phyloP scores from a whole-genome alignment of 2,113 vertebrate genomes.

The Channa maculata region DNA sequence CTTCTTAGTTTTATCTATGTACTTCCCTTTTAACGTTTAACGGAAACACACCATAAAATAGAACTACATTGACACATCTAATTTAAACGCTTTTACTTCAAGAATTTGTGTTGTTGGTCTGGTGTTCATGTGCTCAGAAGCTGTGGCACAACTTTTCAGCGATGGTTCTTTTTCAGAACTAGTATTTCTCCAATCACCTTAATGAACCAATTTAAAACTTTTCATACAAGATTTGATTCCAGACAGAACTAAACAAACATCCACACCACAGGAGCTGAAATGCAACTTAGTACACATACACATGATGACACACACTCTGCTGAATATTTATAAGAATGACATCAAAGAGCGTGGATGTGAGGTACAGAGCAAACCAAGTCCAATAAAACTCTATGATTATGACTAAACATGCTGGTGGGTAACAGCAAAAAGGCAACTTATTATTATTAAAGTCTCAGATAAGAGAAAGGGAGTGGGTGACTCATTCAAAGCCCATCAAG shows the following conservation, averaged over 20 bases:
- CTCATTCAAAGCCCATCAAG: slow-evolving; percentile 68
- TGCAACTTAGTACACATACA: not conserved
- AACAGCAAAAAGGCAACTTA: slow-evolving; percentile 35
- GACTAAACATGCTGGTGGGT: slow-evolving; percentile 4
- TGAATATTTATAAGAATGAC: slow-evolving; percentile 38
- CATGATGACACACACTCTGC: not conserved
- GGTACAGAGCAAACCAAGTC: slow-evolving; percentile 23
- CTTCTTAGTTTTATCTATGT: not conserved
- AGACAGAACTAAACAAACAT: slow-evolving; percentile 3
- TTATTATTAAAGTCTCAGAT: slow-evolving; percentile 30
- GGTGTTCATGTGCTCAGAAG: not conserved
- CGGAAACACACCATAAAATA: not conserved
- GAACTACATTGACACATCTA: not conserved
- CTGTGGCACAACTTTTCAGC: not conserved
- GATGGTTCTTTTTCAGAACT: not conserved
- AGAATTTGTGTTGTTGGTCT: not conserved
- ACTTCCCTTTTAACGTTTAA: not conserved
- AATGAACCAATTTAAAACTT: not conserved
- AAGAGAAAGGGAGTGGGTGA: slow-evolving; percentile 31
- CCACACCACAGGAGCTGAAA: not conserved
- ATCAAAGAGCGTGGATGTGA: slow-evolving; percentile 34
- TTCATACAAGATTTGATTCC: not conserved
- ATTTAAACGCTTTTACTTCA: not conserved
- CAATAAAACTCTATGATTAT: slow-evolving; percentile 8
- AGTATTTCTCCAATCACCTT: not conserved